Evolutionary conservation across 2,113 vertebrate species (phyloP), one percentile per base, ranked within the genome.

Genomic region (Synchiropus splendidus): DNA sequence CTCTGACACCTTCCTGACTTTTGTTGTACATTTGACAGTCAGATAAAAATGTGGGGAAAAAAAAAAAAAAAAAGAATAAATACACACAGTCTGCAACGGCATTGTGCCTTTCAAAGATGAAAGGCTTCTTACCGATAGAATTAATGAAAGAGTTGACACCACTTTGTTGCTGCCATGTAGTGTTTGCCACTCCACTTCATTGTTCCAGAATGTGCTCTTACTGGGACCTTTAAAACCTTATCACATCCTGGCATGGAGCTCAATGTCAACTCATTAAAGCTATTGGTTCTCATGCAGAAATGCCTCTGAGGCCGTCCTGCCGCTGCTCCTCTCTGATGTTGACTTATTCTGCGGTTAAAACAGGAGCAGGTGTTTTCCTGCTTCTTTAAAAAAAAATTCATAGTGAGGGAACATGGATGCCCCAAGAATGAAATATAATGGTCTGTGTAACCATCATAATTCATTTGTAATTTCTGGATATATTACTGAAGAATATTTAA

Each of bases 271-370:
- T 64, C 80, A 80, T 68, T 74, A 75, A 76, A 66, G 67, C 57
- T 64, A 77, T 74, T 71, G 74, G 63, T 71, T 70, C 42, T 45
- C 72, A 62, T 62, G 72, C 21, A 27, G 21, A 5, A 27, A 71
- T 78, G 69, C 70, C 60, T 81, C 69, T 39, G 21, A 72, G 82
- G 57, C 78, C 79, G 80, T 89, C 82, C 81, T 81, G 47, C 61
- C 61, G 70, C 21, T 27, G 21, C 21, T 27, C 21, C 21, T 27
- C 21, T n/a, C n/a, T n/a, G n/a, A n/a, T n/a, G 21, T 27, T 8
- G 21, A 27, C 21, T 27, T 27, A 27, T 27, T 27, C 8, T 27
- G 21, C 8, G 21, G 21, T 27, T 27, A 27, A 27, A 27, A 8
- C 21, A 27, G 21, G 8, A 27, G 8, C n/a, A n/a, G n/a, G n/a